phyloP scores from a whole-genome alignment of 2,797 vertebrate species.

The Phyllotis vaccarum region DNA sequence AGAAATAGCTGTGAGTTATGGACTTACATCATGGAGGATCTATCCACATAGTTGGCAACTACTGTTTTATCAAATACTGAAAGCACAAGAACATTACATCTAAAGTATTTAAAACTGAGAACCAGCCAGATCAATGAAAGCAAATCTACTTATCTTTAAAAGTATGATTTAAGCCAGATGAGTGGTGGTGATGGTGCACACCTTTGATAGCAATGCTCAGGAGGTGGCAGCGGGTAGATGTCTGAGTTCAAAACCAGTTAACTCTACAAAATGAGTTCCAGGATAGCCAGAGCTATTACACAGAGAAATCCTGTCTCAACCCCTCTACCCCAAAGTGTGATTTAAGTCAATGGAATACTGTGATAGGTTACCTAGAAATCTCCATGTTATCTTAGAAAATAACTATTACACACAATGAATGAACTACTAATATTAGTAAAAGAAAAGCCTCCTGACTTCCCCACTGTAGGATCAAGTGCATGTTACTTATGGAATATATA shows the following conservation, averaged over 20 bases:
- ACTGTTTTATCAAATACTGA: not conserved
- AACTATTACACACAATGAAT: not conserved
- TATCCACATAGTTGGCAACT: not conserved
- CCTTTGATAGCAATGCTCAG: no score
- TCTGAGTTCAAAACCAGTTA: no score
- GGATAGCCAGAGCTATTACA: no score
- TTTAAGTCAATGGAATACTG: not conserved
- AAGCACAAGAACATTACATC: not conserved
- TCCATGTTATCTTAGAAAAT: not conserved
- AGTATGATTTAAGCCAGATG: not conserved
- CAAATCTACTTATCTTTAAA: conserved; percentile 36
- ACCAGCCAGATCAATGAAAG: not conserved
- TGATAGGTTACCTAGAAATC: not conserved
- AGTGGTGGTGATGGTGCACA: no score
- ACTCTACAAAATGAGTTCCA: no score
- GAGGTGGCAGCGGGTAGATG: no score
- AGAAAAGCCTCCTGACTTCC: not conserved
- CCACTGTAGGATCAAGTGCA: not conserved
- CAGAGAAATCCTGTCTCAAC: no score
- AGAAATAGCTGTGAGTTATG: conserved; percentile 20
- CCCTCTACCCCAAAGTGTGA: not conserved
- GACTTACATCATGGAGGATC: not conserved
- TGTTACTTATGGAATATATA: not conserved
- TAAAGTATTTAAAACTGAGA: not conserved
- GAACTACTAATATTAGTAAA: not conserved